phyloP scores from a whole-genome alignment of 2,888 invertebrate genomes.

The Drosophila anceps region DNA sequence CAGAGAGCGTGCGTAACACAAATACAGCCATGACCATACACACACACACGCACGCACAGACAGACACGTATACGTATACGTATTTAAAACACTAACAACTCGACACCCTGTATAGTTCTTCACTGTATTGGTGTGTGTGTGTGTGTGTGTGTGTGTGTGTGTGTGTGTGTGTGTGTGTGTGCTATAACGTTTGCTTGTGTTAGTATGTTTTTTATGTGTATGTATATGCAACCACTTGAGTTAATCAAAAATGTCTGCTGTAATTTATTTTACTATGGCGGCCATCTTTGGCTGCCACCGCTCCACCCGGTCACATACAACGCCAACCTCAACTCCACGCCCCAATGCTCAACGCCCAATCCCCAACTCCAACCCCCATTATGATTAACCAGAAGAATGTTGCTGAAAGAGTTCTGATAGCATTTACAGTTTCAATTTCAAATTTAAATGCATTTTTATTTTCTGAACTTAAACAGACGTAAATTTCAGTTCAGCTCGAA shows the following conservation, averaged over 20 bases:
- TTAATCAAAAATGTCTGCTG: constrained; percentile 85
- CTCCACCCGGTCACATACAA: constrained; percentile 19
- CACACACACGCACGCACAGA: background rate
- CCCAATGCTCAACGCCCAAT: background rate
- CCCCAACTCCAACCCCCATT: background rate
- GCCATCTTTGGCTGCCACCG: constrained; percentile 72
- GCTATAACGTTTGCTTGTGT: constrained; percentile 13
- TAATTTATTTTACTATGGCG: constrained; percentile 83
- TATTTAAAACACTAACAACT: constrained; percentile 44
- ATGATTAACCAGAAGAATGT: constrained; percentile 6
- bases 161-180: constrained; percentile 16
- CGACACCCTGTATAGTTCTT: constrained; percentile 68
- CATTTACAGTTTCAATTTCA: constrained; percentile 49
- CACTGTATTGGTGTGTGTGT: constrained; percentile 13
- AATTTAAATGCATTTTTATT: constrained; percentile 49
- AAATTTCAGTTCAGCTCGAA: constrained; percentile 34
- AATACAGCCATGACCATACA: constrained; percentile 12
- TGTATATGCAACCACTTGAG: constrained; percentile 79
- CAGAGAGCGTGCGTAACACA: constrained; percentile 57
- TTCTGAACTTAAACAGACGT: constrained; percentile 44
- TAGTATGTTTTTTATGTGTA: constrained; percentile 35
- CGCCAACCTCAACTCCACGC: background rate
- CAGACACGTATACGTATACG: constrained; percentile 8
- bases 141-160: constrained; percentile 9
- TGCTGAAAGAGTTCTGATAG: constrained; percentile 44